Conservation (phyloP, 1,140 invertebrate genomes). For the Leptopilina clavipes region DNA sequence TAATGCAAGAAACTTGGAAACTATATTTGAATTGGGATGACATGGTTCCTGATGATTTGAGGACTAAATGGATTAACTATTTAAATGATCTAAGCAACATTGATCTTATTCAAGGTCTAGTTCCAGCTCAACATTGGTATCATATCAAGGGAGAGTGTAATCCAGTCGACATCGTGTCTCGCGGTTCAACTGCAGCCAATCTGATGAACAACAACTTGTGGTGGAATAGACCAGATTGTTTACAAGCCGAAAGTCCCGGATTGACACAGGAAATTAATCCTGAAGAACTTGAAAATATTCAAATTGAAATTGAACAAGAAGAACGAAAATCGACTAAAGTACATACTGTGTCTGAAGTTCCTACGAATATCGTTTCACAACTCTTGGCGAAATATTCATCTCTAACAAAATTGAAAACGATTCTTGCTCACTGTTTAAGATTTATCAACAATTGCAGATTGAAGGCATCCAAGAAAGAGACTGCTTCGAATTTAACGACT, state of each 20-base stretch:
- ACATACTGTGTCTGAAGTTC: conserved; percentile 16
- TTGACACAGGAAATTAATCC: background rate
- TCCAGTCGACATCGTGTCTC: conserved; percentile 56
- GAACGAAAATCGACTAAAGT: background rate
- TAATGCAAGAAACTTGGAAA: conserved; percentile 58
- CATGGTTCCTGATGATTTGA: conserved; percentile 39
- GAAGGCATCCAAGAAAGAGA: background rate
- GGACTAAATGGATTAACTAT: conserved; percentile 11
- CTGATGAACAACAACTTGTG: background rate
- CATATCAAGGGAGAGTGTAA: conserved; percentile 58
- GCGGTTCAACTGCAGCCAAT: conserved; percentile 41
- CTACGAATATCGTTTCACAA: background rate
- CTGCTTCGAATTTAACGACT: background rate
- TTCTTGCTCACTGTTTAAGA: background rate
- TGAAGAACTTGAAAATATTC: background rate
- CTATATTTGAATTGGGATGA: conserved; percentile 54
- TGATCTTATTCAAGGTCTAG: conserved; percentile 52
- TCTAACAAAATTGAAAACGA: background rate
- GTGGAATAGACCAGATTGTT: conserved; percentile 8
- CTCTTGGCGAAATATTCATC: background rate
- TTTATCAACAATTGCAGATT: background rate
- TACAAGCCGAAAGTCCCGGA: background rate
- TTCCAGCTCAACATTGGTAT: conserved; percentile 48
- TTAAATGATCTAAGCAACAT: background rate
- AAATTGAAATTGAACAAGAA: background rate